Percentiles rank a stretch among this genome's conserved stretches.
Evolutionary conservation across 2,888 invertebrate species (phyloP).

Genomic region (Chrysodeixis includens): DNA sequence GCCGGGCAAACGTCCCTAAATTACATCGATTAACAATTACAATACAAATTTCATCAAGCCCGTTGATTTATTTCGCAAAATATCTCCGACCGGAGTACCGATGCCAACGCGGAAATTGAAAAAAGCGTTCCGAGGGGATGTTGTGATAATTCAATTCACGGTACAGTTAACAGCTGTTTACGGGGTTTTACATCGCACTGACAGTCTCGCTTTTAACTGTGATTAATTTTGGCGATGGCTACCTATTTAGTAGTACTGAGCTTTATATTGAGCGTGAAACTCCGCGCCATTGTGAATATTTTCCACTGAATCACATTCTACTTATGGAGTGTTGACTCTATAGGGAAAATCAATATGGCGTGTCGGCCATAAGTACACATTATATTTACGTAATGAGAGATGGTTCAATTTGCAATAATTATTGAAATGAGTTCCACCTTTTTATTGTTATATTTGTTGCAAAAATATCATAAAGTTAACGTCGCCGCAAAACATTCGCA

Average conservation of each 20-base stretch:
- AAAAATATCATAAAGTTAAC: background rate
- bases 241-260: constrained; percentile 47
- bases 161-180: constrained; percentile 63
- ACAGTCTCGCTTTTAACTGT: constrained; percentile 48
- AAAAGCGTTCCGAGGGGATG: constrained; percentile 57
- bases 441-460: background rate
- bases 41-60: constrained; percentile 31
- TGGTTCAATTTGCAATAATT: background rate
- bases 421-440: background rate
- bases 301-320: constrained; percentile 31
- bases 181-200: constrained; percentile 52
- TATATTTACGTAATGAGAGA: background rate
- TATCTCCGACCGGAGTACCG: constrained; percentile 30
- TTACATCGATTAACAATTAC: constrained; percentile 27
- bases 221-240: constrained; percentile 48
- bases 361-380: constrained; percentile 3
- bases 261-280: constrained; percentile 50
- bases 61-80: constrained; percentile 46
- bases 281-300: constrained; percentile 41
- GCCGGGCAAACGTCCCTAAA: background rate
- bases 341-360: constrained; percentile 23
- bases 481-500: no score
- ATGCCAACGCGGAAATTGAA: constrained; percentile 66
- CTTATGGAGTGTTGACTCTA: constrained; percentile 20
- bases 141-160: constrained; percentile 67